These are phyloP conservation scores for Acanthacorydalis orientalis DNA, from an alignment of 2,888 invertebrate genomes.

Conservation along the genomic window DNA sequence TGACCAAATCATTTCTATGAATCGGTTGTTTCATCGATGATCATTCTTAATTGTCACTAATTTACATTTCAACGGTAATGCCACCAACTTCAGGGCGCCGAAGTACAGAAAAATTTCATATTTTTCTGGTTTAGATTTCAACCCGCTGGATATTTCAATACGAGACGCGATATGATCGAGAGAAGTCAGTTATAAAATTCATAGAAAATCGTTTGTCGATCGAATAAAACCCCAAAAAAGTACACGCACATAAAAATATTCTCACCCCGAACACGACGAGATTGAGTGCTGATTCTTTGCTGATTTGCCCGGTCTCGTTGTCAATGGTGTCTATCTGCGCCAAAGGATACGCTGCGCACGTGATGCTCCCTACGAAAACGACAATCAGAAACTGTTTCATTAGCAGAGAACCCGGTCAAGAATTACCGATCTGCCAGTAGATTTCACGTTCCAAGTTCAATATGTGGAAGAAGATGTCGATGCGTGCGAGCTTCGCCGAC, in stretches of 20 bases:
- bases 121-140: too few species aligned
- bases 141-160: too few species aligned
- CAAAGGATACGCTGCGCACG: conserved; percentile 92
- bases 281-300: conserved; percentile 86
- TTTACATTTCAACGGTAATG: too few species aligned
- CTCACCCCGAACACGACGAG: conserved; percentile 91
- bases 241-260: conserved; percentile 9
- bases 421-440: conserved; percentile 82
- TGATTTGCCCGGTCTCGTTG: conserved; percentile 77
- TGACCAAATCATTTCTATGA: too few species aligned
- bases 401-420: not conserved
- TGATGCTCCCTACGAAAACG: conserved; percentile 53
- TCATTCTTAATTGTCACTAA: too few species aligned
- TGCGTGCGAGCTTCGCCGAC: conserved; percentile 81
- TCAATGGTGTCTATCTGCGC: conserved; percentile 93
- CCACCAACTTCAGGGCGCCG: too few species aligned
- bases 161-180: too few species aligned
- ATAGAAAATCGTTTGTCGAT: too few species aligned
- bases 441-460: conserved; percentile 90
- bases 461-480: conserved; percentile 95
- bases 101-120: too few species aligned
- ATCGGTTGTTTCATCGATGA: too few species aligned
- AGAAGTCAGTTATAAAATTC: too few species aligned
- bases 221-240: too few species aligned
- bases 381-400: not conserved